A percentile compares a stretch with the other conserved stretches of the same genome.
Evolutionary conservation across 2,888 invertebrate genomes (phyloP).

Genomic region (Adelognathus sp.): DNA sequence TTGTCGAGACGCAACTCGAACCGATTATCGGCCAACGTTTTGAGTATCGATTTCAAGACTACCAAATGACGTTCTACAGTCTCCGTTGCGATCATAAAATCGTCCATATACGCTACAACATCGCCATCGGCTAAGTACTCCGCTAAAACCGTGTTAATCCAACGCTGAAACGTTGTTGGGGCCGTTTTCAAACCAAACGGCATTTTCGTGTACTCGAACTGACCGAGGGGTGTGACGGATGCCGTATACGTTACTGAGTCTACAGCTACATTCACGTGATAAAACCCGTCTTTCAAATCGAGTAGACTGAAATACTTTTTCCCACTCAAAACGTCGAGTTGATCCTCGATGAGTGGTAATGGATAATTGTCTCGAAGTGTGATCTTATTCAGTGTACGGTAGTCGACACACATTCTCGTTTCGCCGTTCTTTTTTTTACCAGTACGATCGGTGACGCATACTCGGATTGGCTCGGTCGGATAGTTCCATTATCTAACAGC

Average conservation of each 20-base stretch:
- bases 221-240: slow-evolving; percentile 47
- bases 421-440: slow-evolving; percentile 49
- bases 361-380: slow-evolving; percentile 56
- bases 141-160: slow-evolving; percentile 57
- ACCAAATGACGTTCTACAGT: slow-evolving; percentile 25
- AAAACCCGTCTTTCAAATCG: slow-evolving; percentile 63
- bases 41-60: slow-evolving; percentile 21
- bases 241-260: slow-evolving; percentile 59
- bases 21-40: slow-evolving; percentile 12
- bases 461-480: slow-evolving; percentile 54
- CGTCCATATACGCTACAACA: slow-evolving; percentile 63
- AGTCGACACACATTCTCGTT: slow-evolving; percentile 54
- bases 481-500: slow-evolving; percentile 56
- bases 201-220: slow-evolving; percentile 35
- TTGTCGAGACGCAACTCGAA: slow-evolving; percentile 50
- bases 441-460: slow-evolving; percentile 56
- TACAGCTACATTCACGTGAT: slow-evolving; percentile 56
- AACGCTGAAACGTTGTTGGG: slow-evolving; percentile 61
- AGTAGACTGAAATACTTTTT: slow-evolving; percentile 59
- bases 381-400: slow-evolving; percentile 53
- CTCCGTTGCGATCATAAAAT: slow-evolving; percentile 51
- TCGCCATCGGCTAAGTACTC: slow-evolving; percentile 51
- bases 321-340: slow-evolving; percentile 49
- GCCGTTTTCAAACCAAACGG: slow-evolving; percentile 53
- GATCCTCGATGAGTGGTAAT: slow-evolving; percentile 59